Percentiles rank a stretch among this genome's conserved stretches.
These are phyloP conservation scores for Incurvaria masculella DNA, from an alignment of 2,888 invertebrate genomes.

Conservation along the genomic window DNA sequence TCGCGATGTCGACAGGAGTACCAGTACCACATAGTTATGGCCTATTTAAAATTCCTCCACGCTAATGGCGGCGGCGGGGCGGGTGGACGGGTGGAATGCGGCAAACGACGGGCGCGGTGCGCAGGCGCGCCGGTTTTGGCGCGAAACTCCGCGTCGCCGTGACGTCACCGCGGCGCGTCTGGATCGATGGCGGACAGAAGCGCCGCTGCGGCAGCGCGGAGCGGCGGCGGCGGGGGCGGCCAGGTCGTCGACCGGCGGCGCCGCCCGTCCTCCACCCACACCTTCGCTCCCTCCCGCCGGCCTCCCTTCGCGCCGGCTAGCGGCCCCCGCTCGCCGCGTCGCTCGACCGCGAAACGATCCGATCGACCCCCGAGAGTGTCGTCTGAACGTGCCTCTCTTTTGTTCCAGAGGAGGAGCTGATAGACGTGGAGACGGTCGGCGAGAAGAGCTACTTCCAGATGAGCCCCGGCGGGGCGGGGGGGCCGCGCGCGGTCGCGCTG, in stretches of 20 bases:
- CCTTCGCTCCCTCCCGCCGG: slow-evolving; percentile 22
- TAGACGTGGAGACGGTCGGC: slow-evolving; percentile 76
- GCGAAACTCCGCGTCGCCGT: slow-evolving; percentile 48
- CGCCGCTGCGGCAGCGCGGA: slow-evolving; percentile 56
- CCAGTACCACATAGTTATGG: no score
- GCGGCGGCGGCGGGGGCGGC: slow-evolving; percentile 39
- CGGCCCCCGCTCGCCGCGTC: slow-evolving; percentile 54
- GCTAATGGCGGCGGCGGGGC: neutral
- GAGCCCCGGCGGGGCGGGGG: slow-evolving; percentile 28
- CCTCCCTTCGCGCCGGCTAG: slow-evolving; percentile 41
- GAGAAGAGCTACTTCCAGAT: slow-evolving; percentile 37
- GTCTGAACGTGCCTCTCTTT: slow-evolving; percentile 27
- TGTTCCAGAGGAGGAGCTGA: slow-evolving; percentile 79
- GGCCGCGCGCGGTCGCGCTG: slow-evolving; percentile 41
- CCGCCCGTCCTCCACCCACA: slow-evolving; percentile 22
- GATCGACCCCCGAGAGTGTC: slow-evolving; percentile 12
- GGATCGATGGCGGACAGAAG: slow-evolving; percentile 51
- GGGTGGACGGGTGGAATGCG: slow-evolving; percentile 1
- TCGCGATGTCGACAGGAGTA: no score
- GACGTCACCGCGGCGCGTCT: slow-evolving; percentile 44
- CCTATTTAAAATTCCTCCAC: no score
- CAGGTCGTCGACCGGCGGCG: slow-evolving; percentile 15
- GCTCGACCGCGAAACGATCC: slow-evolving; percentile 33
- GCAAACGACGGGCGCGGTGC: slow-evolving; percentile 25
- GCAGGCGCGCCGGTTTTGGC: slow-evolving; percentile 55